phyloP scores from a whole-genome alignment of 35 echinoderm and acorn worm genomes.

The Heliocidaris erythrogramma region DNA sequence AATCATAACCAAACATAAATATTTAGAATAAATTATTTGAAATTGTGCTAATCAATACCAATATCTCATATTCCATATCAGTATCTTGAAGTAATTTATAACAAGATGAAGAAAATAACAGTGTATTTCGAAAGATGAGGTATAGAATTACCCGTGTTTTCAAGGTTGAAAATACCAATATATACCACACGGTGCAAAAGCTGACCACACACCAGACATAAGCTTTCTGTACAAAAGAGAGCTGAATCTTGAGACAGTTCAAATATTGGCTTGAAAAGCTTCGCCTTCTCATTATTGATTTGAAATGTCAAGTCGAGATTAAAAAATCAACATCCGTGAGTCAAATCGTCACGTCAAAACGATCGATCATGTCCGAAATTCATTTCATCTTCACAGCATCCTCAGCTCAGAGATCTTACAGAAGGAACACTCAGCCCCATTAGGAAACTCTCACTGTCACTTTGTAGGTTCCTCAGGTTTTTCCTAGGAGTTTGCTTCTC shows the following conservation, averaged over 20 bases:
- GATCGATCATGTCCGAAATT: not conserved
- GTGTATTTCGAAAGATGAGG: too few species aligned
- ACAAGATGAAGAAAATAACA: too few species aligned
- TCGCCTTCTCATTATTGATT: not conserved
- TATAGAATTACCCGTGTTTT: not conserved
- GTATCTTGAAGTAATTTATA: too few species aligned
- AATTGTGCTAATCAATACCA: too few species aligned
- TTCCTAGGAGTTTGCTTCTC: conserved; percentile 1
- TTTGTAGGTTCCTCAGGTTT: not conserved
- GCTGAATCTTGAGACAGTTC: not conserved
- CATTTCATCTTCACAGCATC: not conserved
- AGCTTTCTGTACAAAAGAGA: not conserved
- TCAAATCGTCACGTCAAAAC: not conserved
- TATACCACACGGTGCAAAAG: not conserved
- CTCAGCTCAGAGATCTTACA: not conserved
- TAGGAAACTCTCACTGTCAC: not conserved
- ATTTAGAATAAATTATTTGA: too few species aligned
- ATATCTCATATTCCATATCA: too few species aligned
- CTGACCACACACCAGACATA: not conserved
- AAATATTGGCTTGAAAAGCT: not conserved
- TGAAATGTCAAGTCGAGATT: not conserved
- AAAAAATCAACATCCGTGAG: not conserved
- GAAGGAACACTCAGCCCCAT: not conserved
- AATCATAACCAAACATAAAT: too few species aligned
- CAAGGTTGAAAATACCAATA: not conserved